These are phyloP conservation scores for Drosophila peninsularis DNA, from an alignment of 2,888 invertebrate genomes.

Conservation along the genomic window DNA sequence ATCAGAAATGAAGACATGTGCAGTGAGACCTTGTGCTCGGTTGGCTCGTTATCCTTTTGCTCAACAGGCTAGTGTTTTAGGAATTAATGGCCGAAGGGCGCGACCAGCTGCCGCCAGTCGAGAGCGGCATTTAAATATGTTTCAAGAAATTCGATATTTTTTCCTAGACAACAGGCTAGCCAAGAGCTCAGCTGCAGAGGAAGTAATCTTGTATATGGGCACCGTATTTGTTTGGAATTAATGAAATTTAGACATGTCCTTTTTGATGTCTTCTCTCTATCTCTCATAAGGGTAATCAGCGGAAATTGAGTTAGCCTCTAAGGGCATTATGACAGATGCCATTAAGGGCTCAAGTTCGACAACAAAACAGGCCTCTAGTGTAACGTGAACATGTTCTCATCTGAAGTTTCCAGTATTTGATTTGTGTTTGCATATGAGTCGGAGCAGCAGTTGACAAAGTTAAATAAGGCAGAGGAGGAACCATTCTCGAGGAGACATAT, in stretches of 20 bases:
- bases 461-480: slow-evolving; percentile 19
- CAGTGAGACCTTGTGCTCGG: slow-evolving; percentile 41
- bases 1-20: slow-evolving; percentile 75
- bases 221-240: slow-evolving; percentile 75
- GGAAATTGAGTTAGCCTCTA: slow-evolving; percentile 71
- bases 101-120: slow-evolving; percentile 48
- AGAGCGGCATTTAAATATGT: slow-evolving; percentile 65
- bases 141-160: slow-evolving; percentile 70
- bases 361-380: slow-evolving; percentile 20
- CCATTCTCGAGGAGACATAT: slow-evolving; percentile 49
- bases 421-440: slow-evolving; percentile 43
- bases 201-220: slow-evolving; percentile 73
- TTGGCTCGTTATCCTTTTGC: slow-evolving; percentile 71
- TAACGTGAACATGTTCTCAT: slow-evolving; percentile 26
- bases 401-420: slow-evolving; percentile 36
- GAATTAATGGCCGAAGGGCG: slow-evolving; percentile 59
- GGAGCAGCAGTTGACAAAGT: slow-evolving; percentile 4
- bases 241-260: slow-evolving; percentile 72
- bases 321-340: slow-evolving; percentile 64
- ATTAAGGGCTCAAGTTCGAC: slow-evolving; percentile 19
- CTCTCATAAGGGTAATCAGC: slow-evolving; percentile 71
- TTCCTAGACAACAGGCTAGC: slow-evolving; percentile 34
- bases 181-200: slow-evolving; percentile 43
- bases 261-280: slow-evolving; percentile 41
- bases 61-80: slow-evolving; percentile 48